A percentile compares a stretch with the other conserved stretches of the same genome.
Conservation (phyloP, 2,113 vertebrate genomes). For the Mungos mungo region DNA sequence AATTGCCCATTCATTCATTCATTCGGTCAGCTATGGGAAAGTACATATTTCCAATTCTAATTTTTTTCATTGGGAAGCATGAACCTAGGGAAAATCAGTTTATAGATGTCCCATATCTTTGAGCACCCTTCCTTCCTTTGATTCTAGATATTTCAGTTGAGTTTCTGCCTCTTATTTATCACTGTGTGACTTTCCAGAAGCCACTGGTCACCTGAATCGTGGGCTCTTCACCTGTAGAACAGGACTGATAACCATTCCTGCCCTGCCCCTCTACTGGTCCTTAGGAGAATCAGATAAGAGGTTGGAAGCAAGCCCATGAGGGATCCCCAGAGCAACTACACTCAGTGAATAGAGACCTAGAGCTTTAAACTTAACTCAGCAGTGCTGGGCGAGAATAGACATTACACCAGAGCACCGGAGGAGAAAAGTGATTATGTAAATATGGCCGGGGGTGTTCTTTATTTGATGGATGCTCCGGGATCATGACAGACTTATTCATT, state of each 20-base stretch:
- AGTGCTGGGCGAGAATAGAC: not conserved
- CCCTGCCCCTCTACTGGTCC: not conserved
- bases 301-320: not conserved
- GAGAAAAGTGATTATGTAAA: not conserved
- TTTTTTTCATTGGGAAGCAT: not conserved
- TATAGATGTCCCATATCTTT: not conserved
- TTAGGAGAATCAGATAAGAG: not conserved
- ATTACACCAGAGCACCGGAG: not conserved
- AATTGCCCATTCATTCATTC: not conserved
- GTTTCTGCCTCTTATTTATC: not conserved
- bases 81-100: not conserved
- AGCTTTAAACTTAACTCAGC: not conserved
- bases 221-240: not conserved
- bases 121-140: not conserved
- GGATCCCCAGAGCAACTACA: not conserved
- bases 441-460: not conserved
- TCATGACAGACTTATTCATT: not conserved
- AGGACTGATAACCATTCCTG: not conserved
- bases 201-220: not conserved
- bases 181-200: not conserved
- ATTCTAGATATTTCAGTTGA: not conserved
- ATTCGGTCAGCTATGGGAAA: not conserved
- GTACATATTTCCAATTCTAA: not conserved
- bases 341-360: not conserved
- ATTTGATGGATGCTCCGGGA: not conserved